These are phyloP conservation scores for Drosophila obscura DNA, from an alignment of 1,140 invertebrate species.

Conservation along the genomic window DNA sequence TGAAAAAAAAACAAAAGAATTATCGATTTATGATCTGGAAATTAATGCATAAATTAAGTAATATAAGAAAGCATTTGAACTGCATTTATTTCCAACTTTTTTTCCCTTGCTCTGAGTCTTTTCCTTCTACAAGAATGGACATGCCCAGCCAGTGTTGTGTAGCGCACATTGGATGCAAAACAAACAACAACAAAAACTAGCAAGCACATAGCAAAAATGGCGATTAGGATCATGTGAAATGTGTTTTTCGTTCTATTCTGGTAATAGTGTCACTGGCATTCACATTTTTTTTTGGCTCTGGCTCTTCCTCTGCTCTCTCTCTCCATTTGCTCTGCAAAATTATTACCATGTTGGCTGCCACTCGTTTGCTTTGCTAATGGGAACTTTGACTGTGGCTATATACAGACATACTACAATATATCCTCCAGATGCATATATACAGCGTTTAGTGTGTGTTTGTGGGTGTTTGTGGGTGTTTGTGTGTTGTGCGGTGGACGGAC, in stretches of 20 bases:
- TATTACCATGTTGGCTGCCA: conserved; percentile 40
- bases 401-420: conserved; percentile 9
- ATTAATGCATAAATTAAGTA: no score
- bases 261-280: conserved; percentile 36
- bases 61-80: no score
- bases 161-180: neutral
- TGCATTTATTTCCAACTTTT: no score
- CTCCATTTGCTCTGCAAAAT: conserved; percentile 32
- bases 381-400: conserved; percentile 64
- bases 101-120: no score
- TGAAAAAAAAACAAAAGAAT: no score
- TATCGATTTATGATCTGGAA: no score
- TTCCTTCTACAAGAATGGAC: neutral
- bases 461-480: conserved; percentile 19
- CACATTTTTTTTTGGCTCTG: conserved; percentile 25
- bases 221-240: conserved; percentile 47
- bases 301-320: conserved; percentile 20
- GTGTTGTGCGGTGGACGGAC: no score
- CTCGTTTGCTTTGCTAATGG: conserved; percentile 39
- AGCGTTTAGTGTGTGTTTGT: conserved; percentile 21
- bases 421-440: conserved; percentile 7
- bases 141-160: neutral
- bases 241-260: conserved; percentile 11
- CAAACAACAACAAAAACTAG: conserved; percentile 10
- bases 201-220: conserved; percentile 14